Conservation (phyloP, 2,113 vertebrate genomes). For the Montifringilla adamsi region DNA sequence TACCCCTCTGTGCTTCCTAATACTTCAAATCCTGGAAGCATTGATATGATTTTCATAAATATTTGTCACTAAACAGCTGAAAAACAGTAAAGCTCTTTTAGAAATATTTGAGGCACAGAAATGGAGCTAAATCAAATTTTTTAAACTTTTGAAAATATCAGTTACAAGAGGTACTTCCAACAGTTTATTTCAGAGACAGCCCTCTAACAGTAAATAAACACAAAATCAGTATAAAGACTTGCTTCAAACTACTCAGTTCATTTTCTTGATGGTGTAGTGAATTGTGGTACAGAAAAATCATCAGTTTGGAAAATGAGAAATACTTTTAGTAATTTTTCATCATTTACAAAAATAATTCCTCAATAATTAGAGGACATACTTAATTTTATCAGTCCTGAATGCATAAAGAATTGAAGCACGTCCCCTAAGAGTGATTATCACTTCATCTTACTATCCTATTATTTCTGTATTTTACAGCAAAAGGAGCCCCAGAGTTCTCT, state of each 20-base stretch:
- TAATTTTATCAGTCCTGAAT: not conserved
- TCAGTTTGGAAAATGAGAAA: not conserved
- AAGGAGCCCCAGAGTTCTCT: not conserved
- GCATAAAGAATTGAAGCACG: not conserved
- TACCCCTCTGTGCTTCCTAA: not conserved
- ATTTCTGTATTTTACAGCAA: not conserved
- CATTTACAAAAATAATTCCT: not conserved
- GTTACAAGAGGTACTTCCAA: not conserved
- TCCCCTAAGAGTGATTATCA: not conserved
- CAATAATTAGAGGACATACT: not conserved
- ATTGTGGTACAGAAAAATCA: not conserved
- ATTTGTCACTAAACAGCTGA: not conserved
- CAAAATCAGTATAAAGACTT: not conserved
- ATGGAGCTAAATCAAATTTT: not conserved
- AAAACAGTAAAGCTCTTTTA: not conserved
- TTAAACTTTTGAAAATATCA: not conserved
- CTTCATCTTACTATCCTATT: not conserved
- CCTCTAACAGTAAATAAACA: not conserved
- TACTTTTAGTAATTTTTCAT: not conserved
- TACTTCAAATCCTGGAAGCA: not conserved
- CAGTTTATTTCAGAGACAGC: not conserved
- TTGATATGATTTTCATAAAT: not conserved
- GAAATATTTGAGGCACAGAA: not conserved
- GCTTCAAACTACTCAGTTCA: not conserved
- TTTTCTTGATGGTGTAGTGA: not conserved